phyloP scores from a whole-genome alignment of 2,113 vertebrate species.

The Eira barbara region DNA sequence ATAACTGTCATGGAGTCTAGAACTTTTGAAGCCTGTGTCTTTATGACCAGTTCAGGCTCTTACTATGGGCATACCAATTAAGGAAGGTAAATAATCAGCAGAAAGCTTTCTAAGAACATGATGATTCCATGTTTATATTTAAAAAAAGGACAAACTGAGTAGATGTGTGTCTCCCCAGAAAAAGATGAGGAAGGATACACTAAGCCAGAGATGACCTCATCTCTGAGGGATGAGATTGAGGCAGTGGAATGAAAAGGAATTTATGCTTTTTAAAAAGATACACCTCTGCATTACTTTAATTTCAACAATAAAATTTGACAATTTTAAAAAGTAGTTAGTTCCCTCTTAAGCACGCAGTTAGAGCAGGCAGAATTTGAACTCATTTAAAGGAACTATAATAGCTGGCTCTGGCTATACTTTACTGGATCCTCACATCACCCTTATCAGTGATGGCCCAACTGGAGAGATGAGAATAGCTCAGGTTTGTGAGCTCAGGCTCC shows the following conservation, averaged over 20 bases:
- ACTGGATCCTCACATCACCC: neutral
- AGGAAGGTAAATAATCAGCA: slow-evolving; percentile 4
- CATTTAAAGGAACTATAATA: neutral
- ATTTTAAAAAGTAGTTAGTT: neutral
- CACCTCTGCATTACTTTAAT: neutral
- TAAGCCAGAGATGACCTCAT: neutral
- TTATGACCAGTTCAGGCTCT: neutral
- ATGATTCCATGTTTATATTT: neutral
- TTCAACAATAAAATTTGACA: slow-evolving; percentile 1
- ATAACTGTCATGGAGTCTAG: neutral
- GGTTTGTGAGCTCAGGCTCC: neutral
- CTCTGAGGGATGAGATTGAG: neutral
- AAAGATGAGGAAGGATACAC: neutral
- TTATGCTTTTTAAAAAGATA: neutral
- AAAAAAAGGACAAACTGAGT: neutral
- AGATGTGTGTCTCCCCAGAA: neutral
- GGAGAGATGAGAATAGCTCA: neutral
- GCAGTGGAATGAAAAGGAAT: neutral
- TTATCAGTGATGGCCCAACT: neutral
- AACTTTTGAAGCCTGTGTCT: neutral
- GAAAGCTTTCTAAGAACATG: neutral
- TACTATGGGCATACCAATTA: neutral
- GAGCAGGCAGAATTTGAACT: neutral
- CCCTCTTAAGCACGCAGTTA: neutral
- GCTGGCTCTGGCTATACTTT: neutral